phyloP scores from a whole-genome alignment of 1,140 invertebrate species.

The Chironomus tepperi region DNA sequence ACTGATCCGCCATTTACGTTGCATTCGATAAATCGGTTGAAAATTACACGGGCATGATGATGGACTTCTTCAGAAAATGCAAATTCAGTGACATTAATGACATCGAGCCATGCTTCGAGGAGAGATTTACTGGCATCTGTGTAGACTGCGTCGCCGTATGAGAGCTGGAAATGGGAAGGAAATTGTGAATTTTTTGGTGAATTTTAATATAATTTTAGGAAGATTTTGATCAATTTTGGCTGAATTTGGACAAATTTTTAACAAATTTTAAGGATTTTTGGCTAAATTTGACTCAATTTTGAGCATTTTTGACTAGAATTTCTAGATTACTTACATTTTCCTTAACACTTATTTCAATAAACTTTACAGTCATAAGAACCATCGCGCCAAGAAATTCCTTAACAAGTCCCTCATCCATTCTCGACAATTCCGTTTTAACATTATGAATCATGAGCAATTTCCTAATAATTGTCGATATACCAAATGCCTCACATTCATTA shows the following conservation, averaged over 20 bases:
- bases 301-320: background rate
- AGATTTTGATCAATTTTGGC: background rate
- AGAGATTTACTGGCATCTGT: constrained; percentile 64
- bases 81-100: constrained; percentile 43
- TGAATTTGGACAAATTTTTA: background rate
- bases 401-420: constrained; percentile 25
- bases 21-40: constrained; percentile 61
- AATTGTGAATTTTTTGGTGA: constrained; percentile 9
- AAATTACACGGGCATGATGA: constrained; percentile 44
- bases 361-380: constrained; percentile 56
- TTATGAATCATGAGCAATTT: constrained; percentile 48
- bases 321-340: constrained; percentile 48
- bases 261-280: background rate
- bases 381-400: constrained; percentile 46
- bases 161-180: constrained; percentile 31
- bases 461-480: constrained; percentile 48
- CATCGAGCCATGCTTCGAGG: constrained; percentile 56
- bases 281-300: background rate
- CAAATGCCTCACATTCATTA: constrained; percentile 48
- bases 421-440: constrained; percentile 34
- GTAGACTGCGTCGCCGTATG: constrained; percentile 54
- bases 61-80: constrained; percentile 37
- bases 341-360: constrained; percentile 52
- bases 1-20: constrained; percentile 61
- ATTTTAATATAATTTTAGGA: background rate